Percentiles rank a stretch among this genome's conserved stretches.
Evolutionary conservation across 2,888 invertebrate species (phyloP).

Genomic region (Cotesia congregata): DNA sequence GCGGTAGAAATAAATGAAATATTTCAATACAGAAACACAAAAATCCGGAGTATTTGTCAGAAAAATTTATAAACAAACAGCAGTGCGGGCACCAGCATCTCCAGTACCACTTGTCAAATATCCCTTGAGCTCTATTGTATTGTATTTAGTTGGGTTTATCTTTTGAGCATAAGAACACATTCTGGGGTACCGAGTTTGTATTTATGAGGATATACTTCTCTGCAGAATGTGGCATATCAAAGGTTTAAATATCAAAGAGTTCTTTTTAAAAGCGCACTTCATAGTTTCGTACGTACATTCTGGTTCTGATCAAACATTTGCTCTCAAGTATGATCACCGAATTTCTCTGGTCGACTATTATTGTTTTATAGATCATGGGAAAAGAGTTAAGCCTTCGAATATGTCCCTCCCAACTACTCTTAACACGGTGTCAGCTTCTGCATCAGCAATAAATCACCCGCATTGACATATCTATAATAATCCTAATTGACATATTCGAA

Average conservation of each 20-base stretch:
- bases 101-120: neutral
- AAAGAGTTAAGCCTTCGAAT: neutral
- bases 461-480: neutral
- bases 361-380: too few relatives aligned
- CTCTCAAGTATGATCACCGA: too few relatives aligned
- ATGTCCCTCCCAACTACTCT: neutral
- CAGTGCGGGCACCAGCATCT: neutral
- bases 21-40: too few relatives aligned
- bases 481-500: neutral
- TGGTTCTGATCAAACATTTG: neutral
- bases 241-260: neutral
- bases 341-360: too few relatives aligned
- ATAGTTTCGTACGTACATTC: neutral
- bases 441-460: neutral
- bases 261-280: neutral
- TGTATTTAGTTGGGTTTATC: neutral
- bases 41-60: too few relatives aligned
- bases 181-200: neutral
- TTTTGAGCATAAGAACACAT: neutral
- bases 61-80: too few relatives aligned
- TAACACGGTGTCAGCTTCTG: neutral
- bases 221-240: neutral
- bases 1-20: too few relatives aligned
- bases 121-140: neutral
- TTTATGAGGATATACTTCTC: neutral